Percentiles rank a stretch among this genome's conserved stretches.
Conservation (phyloP, 2,113 vertebrate genomes). For the Neoarius graeffei region DNA sequence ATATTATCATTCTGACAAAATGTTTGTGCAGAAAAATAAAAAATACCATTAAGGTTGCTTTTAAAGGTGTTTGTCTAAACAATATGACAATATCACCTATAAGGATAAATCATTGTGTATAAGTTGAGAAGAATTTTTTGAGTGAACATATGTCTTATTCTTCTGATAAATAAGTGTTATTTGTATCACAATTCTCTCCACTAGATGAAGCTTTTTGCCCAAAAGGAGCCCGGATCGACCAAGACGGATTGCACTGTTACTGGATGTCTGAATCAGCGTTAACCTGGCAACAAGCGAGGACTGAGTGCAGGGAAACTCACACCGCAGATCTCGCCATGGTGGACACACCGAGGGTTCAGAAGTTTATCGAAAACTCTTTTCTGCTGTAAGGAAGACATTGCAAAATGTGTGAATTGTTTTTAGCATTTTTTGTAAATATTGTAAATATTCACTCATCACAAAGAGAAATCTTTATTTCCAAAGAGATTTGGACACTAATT, state of each 20-base stretch:
- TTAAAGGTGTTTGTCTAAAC: no score
- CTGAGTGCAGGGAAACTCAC: slow-evolving; percentile 51
- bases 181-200: not conserved
- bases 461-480: not conserved
- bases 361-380: slow-evolving; percentile 67
- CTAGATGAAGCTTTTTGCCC: slow-evolving; percentile 67
- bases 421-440: not conserved
- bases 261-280: slow-evolving; percentile 67
- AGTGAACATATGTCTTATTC: no score
- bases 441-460: not conserved
- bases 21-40: no score
- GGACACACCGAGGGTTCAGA: slow-evolving; percentile 59
- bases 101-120: no score
- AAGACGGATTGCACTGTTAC: slow-evolving; percentile 65
- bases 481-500: not conserved
- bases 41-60: no score
- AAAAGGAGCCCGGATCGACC: slow-evolving; percentile 62
- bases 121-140: no score
- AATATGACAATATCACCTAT: no score
- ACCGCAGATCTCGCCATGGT: slow-evolving; percentile 67
- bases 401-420: not conserved
- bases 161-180: no score
- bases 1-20: no score
- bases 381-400: slow-evolving; percentile 59
- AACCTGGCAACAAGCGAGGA: slow-evolving; percentile 62